Base-by-base conservation (phyloP, 2,888 invertebrate species). In the Himalopsyche tibetana region DNA sequence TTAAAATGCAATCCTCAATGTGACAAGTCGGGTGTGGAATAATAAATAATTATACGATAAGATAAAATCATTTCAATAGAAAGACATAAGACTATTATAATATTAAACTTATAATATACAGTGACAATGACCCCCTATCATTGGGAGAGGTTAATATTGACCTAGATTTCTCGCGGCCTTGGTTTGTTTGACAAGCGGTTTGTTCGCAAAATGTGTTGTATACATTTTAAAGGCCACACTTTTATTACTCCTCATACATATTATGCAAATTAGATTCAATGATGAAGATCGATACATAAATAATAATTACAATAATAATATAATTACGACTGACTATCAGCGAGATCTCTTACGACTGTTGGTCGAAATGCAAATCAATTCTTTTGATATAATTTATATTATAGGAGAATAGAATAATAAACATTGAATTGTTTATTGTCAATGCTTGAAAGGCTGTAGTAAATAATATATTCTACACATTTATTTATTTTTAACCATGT, bases 71-170 rank as follows among this genome's bases (percentile, higher is more conserved):
- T 74, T 51, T 51, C 3, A 51, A 51, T 51, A 51, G 15, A 51
- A 12, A 69, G 15, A 74, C 38, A 36, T 36, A 74, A 28, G 36
- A 74, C 4, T 74, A 74, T 38, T 74, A 74, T 36, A 15, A 36
- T 74, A 74, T 74, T 74, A 74, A 74, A 74, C 38, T 9, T 38
- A 74, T 74, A 15, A 74, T 74, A 74, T 9, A 36, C 74, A 74
- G 74, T 74, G 74, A 36, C 74, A 74, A 74, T 74, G 74, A 74
- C 74, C 74, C 74, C 74, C 74, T 74, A 74, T 36, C 74, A 36
- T 74, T 74, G 74, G 74, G 74, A 74, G 74, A 74, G 74, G 74
- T 74, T 74, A 74, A 74, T 74, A 74, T 74, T 74, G 74, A 74
- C 74, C 74, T 74, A 74, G 74, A 74, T 74, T 36, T 74, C 74